Percentiles rank a stretch among this genome's conserved stretches.
Evolutionary conservation across 2,113 vertebrate species (phyloP).

Genomic region (Melanostigma gelatinosum): DNA sequence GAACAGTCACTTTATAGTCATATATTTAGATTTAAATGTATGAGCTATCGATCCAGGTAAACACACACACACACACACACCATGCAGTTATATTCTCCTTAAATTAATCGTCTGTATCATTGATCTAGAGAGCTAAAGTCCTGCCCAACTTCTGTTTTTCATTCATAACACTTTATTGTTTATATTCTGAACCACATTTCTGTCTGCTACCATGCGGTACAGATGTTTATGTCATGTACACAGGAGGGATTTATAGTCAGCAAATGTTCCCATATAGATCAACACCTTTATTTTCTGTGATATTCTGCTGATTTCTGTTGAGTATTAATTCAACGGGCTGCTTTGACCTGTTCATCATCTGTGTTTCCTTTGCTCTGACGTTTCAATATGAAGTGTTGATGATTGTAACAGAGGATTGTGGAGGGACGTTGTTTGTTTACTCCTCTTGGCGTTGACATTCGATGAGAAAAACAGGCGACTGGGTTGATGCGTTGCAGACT

Average conservation of each 20-base stretch:
- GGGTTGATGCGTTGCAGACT: not conserved
- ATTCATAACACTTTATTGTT: not conserved
- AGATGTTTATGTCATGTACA: too few species aligned
- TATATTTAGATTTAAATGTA: slow-evolving; percentile 71
- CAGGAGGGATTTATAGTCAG: too few species aligned
- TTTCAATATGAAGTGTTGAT: too few species aligned
- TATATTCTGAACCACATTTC: not conserved
- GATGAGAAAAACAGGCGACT: too few species aligned
- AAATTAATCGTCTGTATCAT: slow-evolving; percentile 32
- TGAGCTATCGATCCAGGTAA: slow-evolving; percentile 65
- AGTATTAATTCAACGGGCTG: not conserved
- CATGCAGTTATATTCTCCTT: slow-evolving; percentile 3
- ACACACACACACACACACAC: slow-evolving; percentile 1
- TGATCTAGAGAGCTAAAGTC: slow-evolving; percentile 33
- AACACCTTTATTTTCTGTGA: not conserved
- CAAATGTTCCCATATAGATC: too few species aligned
- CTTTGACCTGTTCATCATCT: too few species aligned
- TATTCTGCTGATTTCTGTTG: not conserved
- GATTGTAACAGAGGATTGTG: too few species aligned
- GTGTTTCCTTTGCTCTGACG: not conserved
- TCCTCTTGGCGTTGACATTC: too few species aligned
- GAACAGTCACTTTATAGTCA: slow-evolving; percentile 40
- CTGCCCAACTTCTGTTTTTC: not conserved
- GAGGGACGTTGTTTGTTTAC: too few species aligned
- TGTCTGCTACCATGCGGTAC: not conserved